A percentile compares a stretch with the other conserved stretches of the same genome.
phyloP scores from a whole-genome alignment of 1,140 invertebrate species.

The Acyrthosiphon pisum region DNA sequence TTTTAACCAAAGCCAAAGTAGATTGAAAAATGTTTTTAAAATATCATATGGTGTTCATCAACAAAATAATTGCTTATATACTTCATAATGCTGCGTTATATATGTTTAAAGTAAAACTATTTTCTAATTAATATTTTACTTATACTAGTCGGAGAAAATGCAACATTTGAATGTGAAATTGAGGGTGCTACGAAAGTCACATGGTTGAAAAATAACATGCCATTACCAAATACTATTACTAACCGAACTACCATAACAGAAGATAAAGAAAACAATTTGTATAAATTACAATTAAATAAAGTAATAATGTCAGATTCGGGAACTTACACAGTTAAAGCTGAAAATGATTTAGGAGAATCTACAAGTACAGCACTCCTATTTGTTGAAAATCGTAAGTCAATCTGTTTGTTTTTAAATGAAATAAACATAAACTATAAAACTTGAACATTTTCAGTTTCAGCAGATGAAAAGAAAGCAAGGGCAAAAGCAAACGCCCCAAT shows the following conservation, averaged over 20 bases:
- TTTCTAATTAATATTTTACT: neutral
- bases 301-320: constrained; percentile 84
- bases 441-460: constrained; percentile 68
- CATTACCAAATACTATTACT: constrained; percentile 76
- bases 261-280: constrained; percentile 66
- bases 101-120: neutral
- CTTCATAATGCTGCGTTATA: constrained; percentile 24
- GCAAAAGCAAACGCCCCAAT: constrained; percentile 77
- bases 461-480: constrained; percentile 74
- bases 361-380: constrained; percentile 84
- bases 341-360: constrained; percentile 76
- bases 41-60: neutral
- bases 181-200: constrained; percentile 71
- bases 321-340: constrained; percentile 89
- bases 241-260: constrained; percentile 74
- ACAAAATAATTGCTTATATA: constrained; percentile 53
- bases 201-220: constrained; percentile 91
- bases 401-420: neutral
- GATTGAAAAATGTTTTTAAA: constrained; percentile 14
- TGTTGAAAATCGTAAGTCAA: constrained; percentile 79
- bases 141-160: constrained; percentile 81
- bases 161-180: constrained; percentile 82
- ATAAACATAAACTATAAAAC: neutral
- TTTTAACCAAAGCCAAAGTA: constrained; percentile 46
- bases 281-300: constrained; percentile 80